Conservation (phyloP, 2,888 invertebrate genomes). For the Lottia gigantea region DNA sequence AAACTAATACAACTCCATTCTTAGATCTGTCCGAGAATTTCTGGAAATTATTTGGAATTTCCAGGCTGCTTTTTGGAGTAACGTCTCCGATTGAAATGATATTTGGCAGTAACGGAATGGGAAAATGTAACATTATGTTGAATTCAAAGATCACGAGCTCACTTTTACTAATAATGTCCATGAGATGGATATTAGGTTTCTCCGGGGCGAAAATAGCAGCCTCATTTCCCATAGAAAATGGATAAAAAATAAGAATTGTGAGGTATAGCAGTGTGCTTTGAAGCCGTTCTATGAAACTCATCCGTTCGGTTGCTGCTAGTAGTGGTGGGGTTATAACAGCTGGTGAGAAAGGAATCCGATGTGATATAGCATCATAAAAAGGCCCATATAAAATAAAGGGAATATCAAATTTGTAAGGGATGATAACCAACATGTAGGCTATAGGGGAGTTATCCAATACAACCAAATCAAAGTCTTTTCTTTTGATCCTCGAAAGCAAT, state of each 20-base stretch:
- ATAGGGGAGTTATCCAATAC: slow-evolving; percentile 27
- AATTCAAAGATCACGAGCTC: slow-evolving; percentile 32
- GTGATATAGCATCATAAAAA: slow-evolving; percentile 16
- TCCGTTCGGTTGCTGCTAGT: slow-evolving; percentile 16
- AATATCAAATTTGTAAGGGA: slow-evolving; percentile 25
- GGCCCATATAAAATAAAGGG: slow-evolving; percentile 24
- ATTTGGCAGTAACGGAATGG: slow-evolving; percentile 35
- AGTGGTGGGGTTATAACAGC: slow-evolving; percentile 19
- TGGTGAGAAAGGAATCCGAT: slow-evolving; percentile 22
- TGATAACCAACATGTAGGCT: slow-evolving; percentile 19
- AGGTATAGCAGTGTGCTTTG: slow-evolving; percentile 11
- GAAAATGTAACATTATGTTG: slow-evolving; percentile 36
- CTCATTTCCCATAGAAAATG: slow-evolving; percentile 24
- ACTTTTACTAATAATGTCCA: slow-evolving; percentile 25
- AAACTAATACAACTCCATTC: slow-evolving; percentile 41
- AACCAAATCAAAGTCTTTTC: slow-evolving; percentile 22
- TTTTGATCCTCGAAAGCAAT: slow-evolving; percentile 17
- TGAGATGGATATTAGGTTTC: slow-evolving; percentile 25
- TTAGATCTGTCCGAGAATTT: slow-evolving; percentile 31
- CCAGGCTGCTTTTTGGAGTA: slow-evolving; percentile 24
- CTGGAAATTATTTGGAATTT: slow-evolving; percentile 31
- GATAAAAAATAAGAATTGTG: neutral
- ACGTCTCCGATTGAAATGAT: slow-evolving; percentile 37
- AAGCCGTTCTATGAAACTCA: slow-evolving; percentile 23
- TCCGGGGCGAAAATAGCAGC: slow-evolving; percentile 32